These are phyloP conservation scores for Montipora capricornis DNA, from an alignment of 64 coral and sea anemone species.

Conservation along the genomic window DNA sequence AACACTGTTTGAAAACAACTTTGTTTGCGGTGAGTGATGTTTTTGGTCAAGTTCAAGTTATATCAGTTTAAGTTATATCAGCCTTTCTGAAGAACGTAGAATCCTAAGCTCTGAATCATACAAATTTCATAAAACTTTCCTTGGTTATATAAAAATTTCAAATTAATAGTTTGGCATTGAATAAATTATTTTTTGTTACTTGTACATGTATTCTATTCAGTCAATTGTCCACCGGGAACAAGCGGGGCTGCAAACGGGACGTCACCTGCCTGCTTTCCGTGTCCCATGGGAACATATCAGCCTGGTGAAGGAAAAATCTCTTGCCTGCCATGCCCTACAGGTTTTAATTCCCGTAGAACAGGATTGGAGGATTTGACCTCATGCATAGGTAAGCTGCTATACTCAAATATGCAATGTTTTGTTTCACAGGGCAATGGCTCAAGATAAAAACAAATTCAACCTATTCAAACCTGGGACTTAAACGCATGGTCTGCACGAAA, in stretches of 20 bases:
- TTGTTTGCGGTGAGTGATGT: constrained; percentile 50
- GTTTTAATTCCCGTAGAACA: constrained; percentile 2
- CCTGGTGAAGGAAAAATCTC: constrained; percentile 24
- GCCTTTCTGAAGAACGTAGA: not conserved
- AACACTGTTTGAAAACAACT: not conserved
- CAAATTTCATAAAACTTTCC: not conserved
- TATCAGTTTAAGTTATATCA: not conserved
- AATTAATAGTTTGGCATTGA: not conserved
- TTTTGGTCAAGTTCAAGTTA: not conserved
- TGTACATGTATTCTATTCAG: not conserved
- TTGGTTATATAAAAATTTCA: not conserved
- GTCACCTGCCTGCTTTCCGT: constrained; percentile 1
- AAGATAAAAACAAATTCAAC: no score
- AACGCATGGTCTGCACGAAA: no score
- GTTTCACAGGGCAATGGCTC: no score
- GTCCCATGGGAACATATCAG: constrained; percentile 41
- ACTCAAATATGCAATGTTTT: no score
- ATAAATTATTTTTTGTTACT: not conserved
- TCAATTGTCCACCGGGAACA: constrained; percentile 55
- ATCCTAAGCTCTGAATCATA: not conserved
- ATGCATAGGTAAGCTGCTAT: constrained; percentile 37
- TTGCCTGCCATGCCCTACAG: constrained; percentile 35
- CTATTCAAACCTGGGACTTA: no score
- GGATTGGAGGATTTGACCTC: not conserved
- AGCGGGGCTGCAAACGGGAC: constrained; percentile 1